Conservation (phyloP, 1,140 invertebrate species). For the Palaemon carinicauda region DNA sequence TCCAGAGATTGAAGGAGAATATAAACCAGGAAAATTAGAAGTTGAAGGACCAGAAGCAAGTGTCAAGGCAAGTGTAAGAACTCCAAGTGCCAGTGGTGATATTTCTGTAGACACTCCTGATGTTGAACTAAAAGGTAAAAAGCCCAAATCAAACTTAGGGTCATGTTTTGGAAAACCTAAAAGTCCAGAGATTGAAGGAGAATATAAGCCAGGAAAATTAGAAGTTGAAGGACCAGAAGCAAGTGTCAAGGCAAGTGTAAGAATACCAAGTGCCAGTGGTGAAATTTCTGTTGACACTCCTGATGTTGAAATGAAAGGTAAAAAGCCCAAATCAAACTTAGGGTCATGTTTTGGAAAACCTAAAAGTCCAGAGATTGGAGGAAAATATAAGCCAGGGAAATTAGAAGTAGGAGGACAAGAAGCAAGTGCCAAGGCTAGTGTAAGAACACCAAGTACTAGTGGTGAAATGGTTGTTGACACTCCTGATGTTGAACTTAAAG, state of each 20-base stretch:
- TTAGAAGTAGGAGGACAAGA: background rate
- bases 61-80: no score
- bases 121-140: background rate
- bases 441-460: no score
- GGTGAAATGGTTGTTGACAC: no score
- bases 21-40: no score
- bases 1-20: no score
- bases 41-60: no score
- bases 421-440: background rate
- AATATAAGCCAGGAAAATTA: background rate
- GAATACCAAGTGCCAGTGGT: background rate
- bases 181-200: background rate
- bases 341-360: slow-evolving; percentile 11
- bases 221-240: background rate
- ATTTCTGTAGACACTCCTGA: background rate
- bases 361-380: background rate
- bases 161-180: background rate
- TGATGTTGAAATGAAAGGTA: background rate
- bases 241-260: background rate
- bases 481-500: no score
- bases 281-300: background rate
- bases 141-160: background rate
- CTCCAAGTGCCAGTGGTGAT: background rate
- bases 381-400: background rate
- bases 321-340: background rate